Conservation (phyloP, 2,888 invertebrate genomes). For the Priocnemis perturbator region DNA sequence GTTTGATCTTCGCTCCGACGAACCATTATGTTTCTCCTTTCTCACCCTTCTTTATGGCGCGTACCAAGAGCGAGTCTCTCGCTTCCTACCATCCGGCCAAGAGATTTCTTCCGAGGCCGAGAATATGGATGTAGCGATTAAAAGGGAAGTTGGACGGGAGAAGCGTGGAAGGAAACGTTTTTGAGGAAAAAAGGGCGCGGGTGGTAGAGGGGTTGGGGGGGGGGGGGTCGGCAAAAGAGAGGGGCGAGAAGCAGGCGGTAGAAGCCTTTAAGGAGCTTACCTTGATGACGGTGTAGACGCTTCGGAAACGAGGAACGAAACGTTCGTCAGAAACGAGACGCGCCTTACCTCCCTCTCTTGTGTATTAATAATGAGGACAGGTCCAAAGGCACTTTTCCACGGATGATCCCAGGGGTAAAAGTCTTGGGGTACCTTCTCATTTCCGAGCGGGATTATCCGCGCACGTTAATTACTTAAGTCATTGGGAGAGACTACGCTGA, state of each 20-base stretch:
- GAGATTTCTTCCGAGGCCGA: conserved; percentile 23
- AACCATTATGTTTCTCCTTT: background rate
- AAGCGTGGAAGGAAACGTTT: conserved; percentile 10
- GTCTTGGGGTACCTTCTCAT: conserved; percentile 34
- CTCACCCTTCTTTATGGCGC: background rate
- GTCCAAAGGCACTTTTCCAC: conserved; percentile 13
- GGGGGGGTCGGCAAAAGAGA: conserved; percentile 10
- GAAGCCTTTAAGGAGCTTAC: conserved; percentile 51
- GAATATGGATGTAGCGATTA: conserved; percentile 44
- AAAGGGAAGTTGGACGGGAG: conserved; percentile 31
- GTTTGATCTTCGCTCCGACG: too few relatives aligned
- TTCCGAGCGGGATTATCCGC: conserved; percentile 48
- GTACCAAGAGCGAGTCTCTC: too few relatives aligned
- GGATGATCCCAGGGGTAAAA: conserved; percentile 16
- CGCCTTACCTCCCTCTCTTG: conserved; percentile 10
- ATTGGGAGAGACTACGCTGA: too few relatives aligned
- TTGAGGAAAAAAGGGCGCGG: background rate
- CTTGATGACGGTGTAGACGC: conserved; percentile 49
- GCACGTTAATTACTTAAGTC: conserved; percentile 15
- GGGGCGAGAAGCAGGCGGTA: conserved; percentile 10
- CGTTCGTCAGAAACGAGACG: conserved; percentile 28
- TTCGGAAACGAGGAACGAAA: conserved; percentile 39
- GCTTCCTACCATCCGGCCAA: conserved; percentile 1
- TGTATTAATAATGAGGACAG: conserved; percentile 46
- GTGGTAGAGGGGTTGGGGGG: conserved; percentile 21